Evolutionary conservation across 2,888 invertebrate genomes (phyloP).

Genomic region (Clistopyga incitator): DNA sequence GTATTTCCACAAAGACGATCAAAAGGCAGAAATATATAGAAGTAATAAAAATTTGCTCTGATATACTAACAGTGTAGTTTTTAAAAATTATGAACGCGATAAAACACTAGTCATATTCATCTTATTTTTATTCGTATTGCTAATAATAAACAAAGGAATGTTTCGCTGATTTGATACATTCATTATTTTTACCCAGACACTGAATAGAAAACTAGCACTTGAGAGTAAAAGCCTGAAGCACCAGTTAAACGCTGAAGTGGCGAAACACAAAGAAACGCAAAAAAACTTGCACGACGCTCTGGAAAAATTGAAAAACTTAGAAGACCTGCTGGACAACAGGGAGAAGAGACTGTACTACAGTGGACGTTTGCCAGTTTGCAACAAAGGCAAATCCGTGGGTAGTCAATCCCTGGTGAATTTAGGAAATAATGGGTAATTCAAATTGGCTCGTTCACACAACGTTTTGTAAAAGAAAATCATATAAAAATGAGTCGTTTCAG

Average conservation of each 20-base stretch:
- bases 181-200: constrained; percentile 83
- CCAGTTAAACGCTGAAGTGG: constrained; percentile 89
- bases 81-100: no score
- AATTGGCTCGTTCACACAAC: neutral
- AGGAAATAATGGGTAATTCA: constrained; percentile 74
- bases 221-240: constrained; percentile 91
- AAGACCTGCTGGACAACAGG: constrained; percentile 87
- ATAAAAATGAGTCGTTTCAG: constrained; percentile 60
- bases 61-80: no score
- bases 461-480: constrained; percentile 1
- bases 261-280: constrained; percentile 89
- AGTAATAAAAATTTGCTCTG: no score
- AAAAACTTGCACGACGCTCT: constrained; percentile 88
- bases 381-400: constrained; percentile 72
- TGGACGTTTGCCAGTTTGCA: constrained; percentile 75
- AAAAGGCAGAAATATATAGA: no score
- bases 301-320: constrained; percentile 87
- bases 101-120: no score
- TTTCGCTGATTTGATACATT: constrained; percentile 18
- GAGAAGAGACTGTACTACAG: constrained; percentile 78
- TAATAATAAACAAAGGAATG: no score
- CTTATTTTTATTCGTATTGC: no score
- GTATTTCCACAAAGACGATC: no score
- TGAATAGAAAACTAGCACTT: constrained; percentile 89
- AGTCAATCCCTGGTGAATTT: constrained; percentile 80